Evolutionary conservation across 2,888 invertebrate species (phyloP).

Genomic region (Bugula neritina): DNA sequence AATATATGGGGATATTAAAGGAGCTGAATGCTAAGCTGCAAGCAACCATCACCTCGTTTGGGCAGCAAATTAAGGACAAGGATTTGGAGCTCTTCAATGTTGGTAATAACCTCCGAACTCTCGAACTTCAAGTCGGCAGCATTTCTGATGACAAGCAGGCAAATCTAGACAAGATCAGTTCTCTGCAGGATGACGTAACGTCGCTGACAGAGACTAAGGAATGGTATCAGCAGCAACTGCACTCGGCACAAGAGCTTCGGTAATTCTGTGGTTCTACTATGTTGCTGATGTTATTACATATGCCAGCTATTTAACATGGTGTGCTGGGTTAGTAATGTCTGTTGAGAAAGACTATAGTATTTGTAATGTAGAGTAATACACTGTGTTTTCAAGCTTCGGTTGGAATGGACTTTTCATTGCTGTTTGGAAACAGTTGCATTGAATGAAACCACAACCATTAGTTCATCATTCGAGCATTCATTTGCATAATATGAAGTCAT

Average conservation of each 20-base stretch:
- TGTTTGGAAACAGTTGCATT: too few relatives aligned
- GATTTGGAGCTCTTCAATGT: conserved; percentile 7
- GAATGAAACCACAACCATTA: too few relatives aligned
- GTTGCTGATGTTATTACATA: too few relatives aligned
- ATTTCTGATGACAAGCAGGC: conserved; percentile 18
- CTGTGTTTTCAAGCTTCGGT: too few relatives aligned
- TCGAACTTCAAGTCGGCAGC: background rate
- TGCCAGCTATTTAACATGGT: too few relatives aligned
- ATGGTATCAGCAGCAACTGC: conserved; percentile 56
- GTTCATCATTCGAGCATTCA: too few relatives aligned
- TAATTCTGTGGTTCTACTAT: conserved; percentile 37
- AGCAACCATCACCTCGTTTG: conserved; percentile 4
- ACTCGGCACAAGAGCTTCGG: conserved; percentile 49
- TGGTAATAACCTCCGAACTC: background rate
- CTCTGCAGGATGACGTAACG: conserved; percentile 50
- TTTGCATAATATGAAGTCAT: too few relatives aligned
- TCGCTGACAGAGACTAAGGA: conserved; percentile 51
- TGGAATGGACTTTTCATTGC: too few relatives aligned
- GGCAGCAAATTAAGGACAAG: conserved; percentile 3
- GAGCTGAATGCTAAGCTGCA: background rate
- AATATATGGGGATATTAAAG: too few relatives aligned
- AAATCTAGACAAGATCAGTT: conserved; percentile 41
- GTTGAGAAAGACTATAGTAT: too few relatives aligned
- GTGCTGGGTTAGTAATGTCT: too few relatives aligned
- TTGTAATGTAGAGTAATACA: too few relatives aligned